Base-by-base conservation (phyloP, 2,888 invertebrate genomes). In the Drosophila multiciliata region DNA sequence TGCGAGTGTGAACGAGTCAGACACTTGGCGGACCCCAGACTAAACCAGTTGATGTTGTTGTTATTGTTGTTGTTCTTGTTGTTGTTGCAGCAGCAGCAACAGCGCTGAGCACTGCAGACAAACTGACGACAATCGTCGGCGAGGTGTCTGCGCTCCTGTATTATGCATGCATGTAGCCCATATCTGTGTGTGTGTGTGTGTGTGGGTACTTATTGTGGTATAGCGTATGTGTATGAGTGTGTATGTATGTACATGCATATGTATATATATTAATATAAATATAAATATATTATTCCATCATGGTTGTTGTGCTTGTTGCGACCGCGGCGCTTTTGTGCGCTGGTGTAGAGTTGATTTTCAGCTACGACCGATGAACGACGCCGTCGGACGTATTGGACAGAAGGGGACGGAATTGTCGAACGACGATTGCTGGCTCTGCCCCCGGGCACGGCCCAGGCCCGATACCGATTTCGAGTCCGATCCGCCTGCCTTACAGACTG, bases 51-150 rank as follows among this genome's bases (percentile, higher is more conserved):
- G 78, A 63, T 76, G 45, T 64, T 67, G 38, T 62, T 60, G 57
- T 11, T 48, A 11, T 17, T 58, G 48, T 26, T 62, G 40, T 15
- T 72, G 45, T 54, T 73, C 38, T 66, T 75, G 62, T 38, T 73
- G 60, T 76, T 76, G 66, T 71, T 69, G 66, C 59, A 66, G 75
- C 58, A 67, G 58, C 76, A 66, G 65, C 62, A 60, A 61, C 66
- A 66, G 66, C 71, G 84, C 89, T 75, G 89, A 89, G 89, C 84
- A 82, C 52, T 89, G 84, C 87, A 84, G 84, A 84, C 84, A 84
- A 89, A 87, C 84, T 89, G 84, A 87, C 84, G 84, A 89, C 85
- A 85, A 88, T 88, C 80, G 86, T 89, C 88, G 88, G 88, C 89
- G 81, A 85, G 85, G 90, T 85, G 90, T 85, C 90, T 86, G 90